Evolutionary conservation across 2,113 vertebrate genomes (phyloP), one percentile per base, ranked within the genome.

Genomic region (Dasyprocta punctata): DNA sequence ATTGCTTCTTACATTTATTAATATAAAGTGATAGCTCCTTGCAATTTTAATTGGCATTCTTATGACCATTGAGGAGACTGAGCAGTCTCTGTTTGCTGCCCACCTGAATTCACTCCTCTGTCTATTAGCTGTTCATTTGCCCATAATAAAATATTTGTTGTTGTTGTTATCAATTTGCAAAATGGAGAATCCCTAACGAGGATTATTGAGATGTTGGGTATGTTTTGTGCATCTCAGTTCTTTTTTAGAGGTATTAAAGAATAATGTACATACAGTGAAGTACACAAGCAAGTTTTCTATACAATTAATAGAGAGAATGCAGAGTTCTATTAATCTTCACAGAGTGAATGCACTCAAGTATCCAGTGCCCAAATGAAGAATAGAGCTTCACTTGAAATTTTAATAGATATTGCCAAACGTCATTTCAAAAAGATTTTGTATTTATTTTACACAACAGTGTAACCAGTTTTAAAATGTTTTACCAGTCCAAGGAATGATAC

Each of bases 31-130:
- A 38, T 24, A 38, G 30, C 36, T 92, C 86, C 86, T 67, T 82
- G 84, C 65, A 65, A 63, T 17, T 80, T 91, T 65, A 73, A 83
- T 20, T 89, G 92, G 49, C 41, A 86, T 77, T 92, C 89, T 90
- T 47, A 82, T 81, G 44, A 84, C 33, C 54, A 92, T 26, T 28
- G 41, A 75, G 49, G 81, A 80, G 19, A 69, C 8, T 38, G n/a
- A 41, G 26, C 22, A 17, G n/a, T 54, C 92, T 85, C 44, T 41
- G 52, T 82, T 77, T 84, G 24, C 22, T 89, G 20, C 24, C 36
- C 38, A n/a, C 30, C 82, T 75, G 38, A 38, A n/a, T 44, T 82
- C 69, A 11, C 44, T 44, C n/a, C 80, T 92, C 73, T 75, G 58
- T 44, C 73, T n/a, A 10, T 75, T 60, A 82, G 75, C 49, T 77